Evolutionary conservation across 2,797 vertebrate species (phyloP).

Genomic region (Cirrhinus mrigala): DNA sequence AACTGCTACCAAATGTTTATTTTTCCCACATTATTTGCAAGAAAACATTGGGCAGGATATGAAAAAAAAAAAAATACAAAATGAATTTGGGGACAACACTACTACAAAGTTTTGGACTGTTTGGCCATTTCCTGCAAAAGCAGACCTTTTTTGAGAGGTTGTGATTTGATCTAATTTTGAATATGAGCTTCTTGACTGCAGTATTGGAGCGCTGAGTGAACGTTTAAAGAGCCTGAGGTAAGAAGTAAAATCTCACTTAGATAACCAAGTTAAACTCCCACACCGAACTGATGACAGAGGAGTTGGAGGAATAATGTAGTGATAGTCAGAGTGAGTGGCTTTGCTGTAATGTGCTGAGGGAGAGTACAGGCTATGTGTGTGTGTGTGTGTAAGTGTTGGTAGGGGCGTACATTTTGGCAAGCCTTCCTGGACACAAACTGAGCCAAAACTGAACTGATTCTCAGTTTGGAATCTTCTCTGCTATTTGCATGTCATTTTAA

Average conservation of each 20-base stretch:
- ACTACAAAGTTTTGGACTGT: neutral
- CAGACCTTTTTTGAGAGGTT: conserved; percentile 7
- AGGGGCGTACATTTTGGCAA: conserved; percentile 18
- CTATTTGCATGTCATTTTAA: conserved; percentile 37
- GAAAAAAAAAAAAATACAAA: neutral
- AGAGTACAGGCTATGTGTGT: conserved; percentile 13
- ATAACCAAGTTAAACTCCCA: conserved; percentile 47
- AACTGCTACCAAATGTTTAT: neutral
- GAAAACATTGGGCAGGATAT: neutral
- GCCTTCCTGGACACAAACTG: conserved; percentile 26
- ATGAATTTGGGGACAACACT: neutral
- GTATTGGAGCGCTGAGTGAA: neutral
- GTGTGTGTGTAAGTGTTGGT: conserved; percentile 15
- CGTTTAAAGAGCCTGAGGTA: conserved; percentile 36
- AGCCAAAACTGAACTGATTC: conserved; percentile 22
- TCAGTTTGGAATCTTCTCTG: conserved; percentile 15
- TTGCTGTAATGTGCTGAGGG: conserved; percentile 35
- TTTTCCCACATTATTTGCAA: neutral
- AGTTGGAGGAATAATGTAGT: conserved; percentile 33
- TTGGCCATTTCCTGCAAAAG: neutral
- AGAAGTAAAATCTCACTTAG: conserved; percentile 26
- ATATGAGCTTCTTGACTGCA: conserved; percentile 32
- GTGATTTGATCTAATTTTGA: conserved; percentile 17
- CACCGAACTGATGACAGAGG: conserved; percentile 27
- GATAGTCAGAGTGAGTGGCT: conserved; percentile 32